Conservation (phyloP, 2,113 vertebrate genomes). For the Cromileptes altivelis region DNA sequence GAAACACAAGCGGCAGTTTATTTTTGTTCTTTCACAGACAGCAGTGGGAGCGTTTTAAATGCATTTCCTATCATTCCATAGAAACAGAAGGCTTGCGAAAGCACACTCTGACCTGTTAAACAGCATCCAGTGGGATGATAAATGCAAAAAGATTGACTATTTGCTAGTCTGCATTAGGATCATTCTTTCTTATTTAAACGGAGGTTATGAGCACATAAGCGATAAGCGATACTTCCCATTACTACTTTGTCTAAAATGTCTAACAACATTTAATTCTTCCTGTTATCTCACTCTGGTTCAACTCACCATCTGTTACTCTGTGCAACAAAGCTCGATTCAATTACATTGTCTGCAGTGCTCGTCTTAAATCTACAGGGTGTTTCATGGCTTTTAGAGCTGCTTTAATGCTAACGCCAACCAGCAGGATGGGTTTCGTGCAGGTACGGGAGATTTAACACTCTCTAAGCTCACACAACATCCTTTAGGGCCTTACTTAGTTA, state of each 20-base stretch:
- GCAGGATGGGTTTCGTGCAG: slow-evolving; percentile 43
- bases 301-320: slow-evolving; percentile 41
- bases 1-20: slow-evolving; percentile 57
- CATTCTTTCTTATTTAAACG: slow-evolving; percentile 14
- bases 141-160: slow-evolving; percentile 6
- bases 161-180: not conserved
- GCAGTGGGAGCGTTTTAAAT: slow-evolving; percentile 52
- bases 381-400: slow-evolving; percentile 34
- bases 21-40: slow-evolving; percentile 61
- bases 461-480: slow-evolving; percentile 50
- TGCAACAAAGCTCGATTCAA: slow-evolving; percentile 48
- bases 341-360: slow-evolving; percentile 15
- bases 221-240: not conserved
- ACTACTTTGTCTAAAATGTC: slow-evolving; percentile 21
- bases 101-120: slow-evolving; percentile 45
- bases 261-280: slow-evolving; percentile 33
- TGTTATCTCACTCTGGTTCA: slow-evolving; percentile 23
- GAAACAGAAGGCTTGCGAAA: slow-evolving; percentile 43
- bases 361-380: slow-evolving; percentile 32
- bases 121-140: slow-evolving; percentile 30
- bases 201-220: not conserved
- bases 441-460: slow-evolving; percentile 35
- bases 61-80: slow-evolving; percentile 35
- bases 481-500: slow-evolving; percentile 38
- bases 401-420: slow-evolving; percentile 32